Evolutionary conservation across 35 echinoderm and acorn worm species (phyloP).

Genomic region (Amphiura filiformis): DNA sequence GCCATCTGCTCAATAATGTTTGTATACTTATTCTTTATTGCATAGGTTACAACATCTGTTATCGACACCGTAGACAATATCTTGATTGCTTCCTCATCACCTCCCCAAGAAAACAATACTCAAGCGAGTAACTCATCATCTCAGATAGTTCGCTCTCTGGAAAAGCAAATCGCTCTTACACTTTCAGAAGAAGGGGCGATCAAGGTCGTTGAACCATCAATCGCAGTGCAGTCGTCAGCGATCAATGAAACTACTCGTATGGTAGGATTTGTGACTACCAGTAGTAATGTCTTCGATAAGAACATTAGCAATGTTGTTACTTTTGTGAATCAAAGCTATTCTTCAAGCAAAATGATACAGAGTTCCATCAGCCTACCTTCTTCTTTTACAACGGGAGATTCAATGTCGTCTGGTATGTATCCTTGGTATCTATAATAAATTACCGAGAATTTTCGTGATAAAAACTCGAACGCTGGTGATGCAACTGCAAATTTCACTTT

Average conservation of each 20-base stretch:
- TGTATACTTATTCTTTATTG: no score
- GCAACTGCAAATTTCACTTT: no score
- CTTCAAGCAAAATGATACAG: background rate
- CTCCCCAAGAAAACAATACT: background rate
- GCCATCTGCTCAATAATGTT: no score
- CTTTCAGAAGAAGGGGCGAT: background rate
- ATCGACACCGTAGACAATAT: background rate
- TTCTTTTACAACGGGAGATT: no score
- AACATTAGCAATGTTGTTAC: background rate
- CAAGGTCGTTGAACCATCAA: background rate
- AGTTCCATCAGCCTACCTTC: background rate
- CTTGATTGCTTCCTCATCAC: background rate
- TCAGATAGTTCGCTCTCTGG: background rate
- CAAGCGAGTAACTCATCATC: background rate
- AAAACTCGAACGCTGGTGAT: no score
- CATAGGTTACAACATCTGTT: background rate
- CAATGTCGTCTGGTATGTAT: no score
- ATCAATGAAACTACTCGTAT: background rate
- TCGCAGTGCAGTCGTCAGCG: background rate
- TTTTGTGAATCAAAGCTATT: background rate
- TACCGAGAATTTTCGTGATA: no score
- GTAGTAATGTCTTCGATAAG: background rate
- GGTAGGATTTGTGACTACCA: background rate
- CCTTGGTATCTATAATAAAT: no score
- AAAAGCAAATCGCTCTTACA: background rate